Evolutionary conservation across 2,888 invertebrate genomes (phyloP).

Genomic region (Hemaris fuciformis): DNA sequence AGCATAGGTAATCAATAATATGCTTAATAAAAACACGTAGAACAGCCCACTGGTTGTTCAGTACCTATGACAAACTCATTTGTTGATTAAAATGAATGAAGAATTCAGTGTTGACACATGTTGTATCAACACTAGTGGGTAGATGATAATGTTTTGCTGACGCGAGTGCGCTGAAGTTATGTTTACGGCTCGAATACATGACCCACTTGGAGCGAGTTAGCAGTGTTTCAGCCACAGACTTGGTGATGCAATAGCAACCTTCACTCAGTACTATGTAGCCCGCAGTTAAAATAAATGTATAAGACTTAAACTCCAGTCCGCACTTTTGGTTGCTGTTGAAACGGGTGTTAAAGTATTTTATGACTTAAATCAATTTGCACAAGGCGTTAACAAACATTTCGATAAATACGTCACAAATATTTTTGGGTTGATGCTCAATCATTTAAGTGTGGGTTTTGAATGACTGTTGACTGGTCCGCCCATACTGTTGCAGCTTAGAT

Average conservation of each 20-base stretch:
- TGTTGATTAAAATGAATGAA: neutral
- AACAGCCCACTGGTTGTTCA: neutral
- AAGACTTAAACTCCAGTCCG: conserved; percentile 34
- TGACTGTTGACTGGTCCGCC: conserved; percentile 62
- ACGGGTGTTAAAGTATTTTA: conserved; percentile 22
- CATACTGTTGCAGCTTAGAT: conserved; percentile 38
- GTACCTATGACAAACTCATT: conserved; percentile 26
- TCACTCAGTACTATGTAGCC: conserved; percentile 38
- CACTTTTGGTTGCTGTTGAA: conserved; percentile 34
- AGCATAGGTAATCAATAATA: neutral
- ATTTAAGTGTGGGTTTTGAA: conserved; percentile 52
- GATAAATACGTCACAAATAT: conserved; percentile 48
- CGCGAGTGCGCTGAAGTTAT: conserved; percentile 54
- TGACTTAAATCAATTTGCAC: conserved; percentile 35
- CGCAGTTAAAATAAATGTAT: conserved; percentile 43
- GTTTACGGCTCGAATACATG: conserved; percentile 64
- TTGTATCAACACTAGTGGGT: conserved; percentile 52
- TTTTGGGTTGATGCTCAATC: conserved; percentile 57
- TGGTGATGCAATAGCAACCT: conserved; percentile 60
- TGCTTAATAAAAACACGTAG: neutral
- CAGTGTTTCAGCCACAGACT: conserved; percentile 53
- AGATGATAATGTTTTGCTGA: conserved; percentile 39
- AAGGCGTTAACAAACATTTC: conserved; percentile 14
- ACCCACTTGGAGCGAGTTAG: conserved; percentile 68
- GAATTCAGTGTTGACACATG: conserved; percentile 54